Conservation (phyloP, 1,140 invertebrate genomes). For the Drosophila kepulauana region DNA sequence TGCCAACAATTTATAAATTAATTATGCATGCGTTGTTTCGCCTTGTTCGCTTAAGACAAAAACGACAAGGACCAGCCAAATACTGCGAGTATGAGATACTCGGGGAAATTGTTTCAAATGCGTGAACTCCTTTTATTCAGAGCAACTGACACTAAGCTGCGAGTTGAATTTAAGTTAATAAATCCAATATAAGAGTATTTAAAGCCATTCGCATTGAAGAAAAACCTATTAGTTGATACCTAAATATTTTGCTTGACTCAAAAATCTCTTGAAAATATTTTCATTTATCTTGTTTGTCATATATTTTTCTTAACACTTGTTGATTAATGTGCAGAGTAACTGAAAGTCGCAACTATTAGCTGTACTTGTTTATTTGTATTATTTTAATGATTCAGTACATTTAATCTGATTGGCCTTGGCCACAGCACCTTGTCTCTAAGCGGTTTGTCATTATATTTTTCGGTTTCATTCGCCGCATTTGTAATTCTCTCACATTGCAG, state of each 20-base stretch:
- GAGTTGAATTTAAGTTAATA: constrained; percentile 1
- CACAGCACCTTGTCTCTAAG: constrained; percentile 2
- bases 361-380: background rate
- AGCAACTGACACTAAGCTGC: background rate
- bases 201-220: background rate
- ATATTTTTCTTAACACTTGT: background rate
- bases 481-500: constrained; percentile 1
- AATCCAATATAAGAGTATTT: background rate
- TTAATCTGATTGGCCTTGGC: constrained; percentile 1
- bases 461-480: background rate
- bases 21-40: constrained; percentile 65
- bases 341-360: background rate
- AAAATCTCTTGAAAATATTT: too few species aligned
- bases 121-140: background rate
- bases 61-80: constrained; percentile 31
- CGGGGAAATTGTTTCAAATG: constrained; percentile 1
- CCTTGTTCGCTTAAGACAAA: constrained; percentile 52
- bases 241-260: too few species aligned
- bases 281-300: too few species aligned
- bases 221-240: background rate
- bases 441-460: constrained; percentile 12
- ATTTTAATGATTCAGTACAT: constrained; percentile 1
- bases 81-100: background rate
- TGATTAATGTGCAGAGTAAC: background rate
- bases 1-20: constrained; percentile 74